Conservation (phyloP, 1,140 invertebrate species). For the Drosophila navojoa region DNA sequence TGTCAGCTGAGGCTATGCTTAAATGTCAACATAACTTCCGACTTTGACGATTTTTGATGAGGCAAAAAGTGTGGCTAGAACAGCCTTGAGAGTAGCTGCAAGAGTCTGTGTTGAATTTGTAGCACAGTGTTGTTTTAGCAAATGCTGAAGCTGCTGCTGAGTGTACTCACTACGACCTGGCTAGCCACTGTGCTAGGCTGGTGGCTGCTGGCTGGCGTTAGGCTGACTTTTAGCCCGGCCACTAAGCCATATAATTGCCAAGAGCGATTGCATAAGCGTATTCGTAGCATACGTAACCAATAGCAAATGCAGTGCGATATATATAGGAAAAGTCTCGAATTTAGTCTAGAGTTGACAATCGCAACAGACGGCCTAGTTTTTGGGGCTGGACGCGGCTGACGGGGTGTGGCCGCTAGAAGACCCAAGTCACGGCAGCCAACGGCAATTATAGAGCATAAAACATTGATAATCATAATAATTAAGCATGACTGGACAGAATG, state of each 20-base stretch:
- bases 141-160: constrained; percentile 2
- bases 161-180: neutral
- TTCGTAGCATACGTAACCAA: constrained; percentile 32
- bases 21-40: too few species aligned
- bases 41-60: too few species aligned
- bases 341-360: constrained; percentile 49
- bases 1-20: too few species aligned
- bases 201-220: constrained; percentile 33
- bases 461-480: constrained; percentile 83
- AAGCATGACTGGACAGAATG: constrained; percentile 75
- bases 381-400: constrained; percentile 43
- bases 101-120: neutral
- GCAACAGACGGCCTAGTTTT: constrained; percentile 55
- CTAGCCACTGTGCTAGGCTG: constrained; percentile 5
- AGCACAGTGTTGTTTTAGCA: neutral
- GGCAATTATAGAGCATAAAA: constrained; percentile 81
- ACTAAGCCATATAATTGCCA: constrained; percentile 52
- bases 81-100: too few species aligned
- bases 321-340: neutral
- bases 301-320: neutral
- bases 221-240: constrained; percentile 53
- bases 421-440: constrained; percentile 62
- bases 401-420: constrained; percentile 57
- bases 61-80: too few species aligned
- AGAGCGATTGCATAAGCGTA: constrained; percentile 53